These are phyloP conservation scores for Proisotoma minuta DNA, from an alignment of 2,888 invertebrate species.

Conservation along the genomic window DNA sequence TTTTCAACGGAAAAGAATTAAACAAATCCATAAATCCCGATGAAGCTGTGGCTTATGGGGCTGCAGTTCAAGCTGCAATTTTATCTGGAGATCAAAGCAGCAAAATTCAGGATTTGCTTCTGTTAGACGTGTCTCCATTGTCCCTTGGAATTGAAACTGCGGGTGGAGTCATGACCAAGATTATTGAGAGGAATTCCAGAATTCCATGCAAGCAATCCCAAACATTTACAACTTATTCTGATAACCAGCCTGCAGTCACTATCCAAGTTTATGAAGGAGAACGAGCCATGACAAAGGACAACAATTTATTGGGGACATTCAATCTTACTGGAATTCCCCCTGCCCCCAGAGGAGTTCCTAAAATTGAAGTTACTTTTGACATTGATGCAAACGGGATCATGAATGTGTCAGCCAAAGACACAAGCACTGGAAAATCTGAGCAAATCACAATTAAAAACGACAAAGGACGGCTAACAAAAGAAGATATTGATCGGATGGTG, in stretches of 20 bases:
- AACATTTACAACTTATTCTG: constrained; percentile 83
- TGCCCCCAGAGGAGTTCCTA: constrained; percentile 64
- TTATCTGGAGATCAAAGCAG: constrained; percentile 65
- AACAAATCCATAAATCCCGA: constrained; percentile 97
- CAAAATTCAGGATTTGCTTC: constrained; percentile 68
- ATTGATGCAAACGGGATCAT: constrained; percentile 82
- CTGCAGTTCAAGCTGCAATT: constrained; percentile 94
- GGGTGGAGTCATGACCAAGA: constrained; percentile 67
- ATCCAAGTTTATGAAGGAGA: constrained; percentile 76
- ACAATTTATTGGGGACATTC: constrained; percentile 62
- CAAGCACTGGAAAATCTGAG: constrained; percentile 71
- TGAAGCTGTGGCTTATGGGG: constrained; percentile 95
- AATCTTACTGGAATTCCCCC: constrained; percentile 69
- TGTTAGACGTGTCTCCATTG: constrained; percentile 71
- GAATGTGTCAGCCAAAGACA: constrained; percentile 57
- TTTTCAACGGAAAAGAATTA: constrained; percentile 91
- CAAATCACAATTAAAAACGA: constrained; percentile 82
- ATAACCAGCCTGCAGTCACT: constrained; percentile 85
- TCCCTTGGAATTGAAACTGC: constrained; percentile 57
- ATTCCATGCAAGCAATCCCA: constrained; percentile 70
- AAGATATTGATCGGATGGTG: constrained; percentile 79
- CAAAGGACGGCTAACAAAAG: constrained; percentile 75
- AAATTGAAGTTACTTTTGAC: constrained; percentile 66
- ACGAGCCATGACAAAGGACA: constrained; percentile 83
- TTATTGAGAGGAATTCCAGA: constrained; percentile 76